These are phyloP conservation scores for Lithophane socia DNA, from an alignment of 2,888 invertebrate species.

Conservation along the genomic window DNA sequence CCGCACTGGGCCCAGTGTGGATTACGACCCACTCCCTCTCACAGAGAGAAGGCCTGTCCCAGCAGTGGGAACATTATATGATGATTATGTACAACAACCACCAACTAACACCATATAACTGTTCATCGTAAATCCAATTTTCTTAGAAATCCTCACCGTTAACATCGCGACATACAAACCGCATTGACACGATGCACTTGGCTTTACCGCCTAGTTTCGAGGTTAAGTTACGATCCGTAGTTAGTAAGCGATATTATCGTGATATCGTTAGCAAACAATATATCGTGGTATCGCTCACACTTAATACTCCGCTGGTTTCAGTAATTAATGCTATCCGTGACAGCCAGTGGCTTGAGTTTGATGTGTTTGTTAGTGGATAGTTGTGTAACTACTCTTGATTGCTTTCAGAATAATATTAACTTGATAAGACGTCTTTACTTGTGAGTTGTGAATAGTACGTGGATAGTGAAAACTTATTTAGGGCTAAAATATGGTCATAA, in stretches of 20 bases:
- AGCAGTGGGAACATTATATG: too few species aligned
- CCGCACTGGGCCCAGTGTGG: too few species aligned
- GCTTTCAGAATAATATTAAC: neutral
- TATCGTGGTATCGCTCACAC: slow-evolving; percentile 17
- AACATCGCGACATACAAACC: slow-evolving; percentile 8
- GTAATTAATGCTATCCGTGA: slow-evolving; percentile 35
- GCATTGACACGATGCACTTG: slow-evolving; percentile 12
- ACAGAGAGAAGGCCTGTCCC: too few species aligned
- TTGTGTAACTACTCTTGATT: slow-evolving; percentile 7
- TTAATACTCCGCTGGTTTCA: slow-evolving; percentile 20
- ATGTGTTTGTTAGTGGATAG: slow-evolving; percentile 34
- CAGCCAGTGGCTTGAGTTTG: slow-evolving; percentile 24
- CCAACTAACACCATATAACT: neutral
- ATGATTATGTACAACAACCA: too few species aligned
- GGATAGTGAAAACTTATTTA: neutral
- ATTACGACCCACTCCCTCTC: too few species aligned
- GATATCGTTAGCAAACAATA: slow-evolving; percentile 1
- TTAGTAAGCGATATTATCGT: neutral
- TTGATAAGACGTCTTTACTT: neutral
- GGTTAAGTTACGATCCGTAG: neutral
- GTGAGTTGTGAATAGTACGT: neutral
- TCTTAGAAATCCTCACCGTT: neutral
- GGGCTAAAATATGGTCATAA: neutral
- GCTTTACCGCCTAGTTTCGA: slow-evolving; percentile 1
- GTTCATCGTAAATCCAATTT: neutral